These are phyloP conservation scores for Patiria pectinifera DNA, from an alignment of 53 echinoderm and acorn worm species.

Conservation along the genomic window DNA sequence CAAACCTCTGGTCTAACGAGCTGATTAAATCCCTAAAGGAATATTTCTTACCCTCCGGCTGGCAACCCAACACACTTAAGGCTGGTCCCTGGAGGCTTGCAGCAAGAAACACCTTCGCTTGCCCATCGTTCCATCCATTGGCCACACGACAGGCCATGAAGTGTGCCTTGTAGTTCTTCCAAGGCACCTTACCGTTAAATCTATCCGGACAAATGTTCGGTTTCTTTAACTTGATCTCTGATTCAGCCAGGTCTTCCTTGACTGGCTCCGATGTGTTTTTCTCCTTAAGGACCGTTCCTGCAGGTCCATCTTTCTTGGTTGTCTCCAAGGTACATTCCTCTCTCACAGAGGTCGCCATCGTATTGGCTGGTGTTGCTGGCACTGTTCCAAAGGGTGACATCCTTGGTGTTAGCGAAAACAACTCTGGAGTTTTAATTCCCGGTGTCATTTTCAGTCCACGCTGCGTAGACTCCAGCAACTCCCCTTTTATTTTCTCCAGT, in stretches of 20 bases:
- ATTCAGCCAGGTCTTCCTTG: background rate
- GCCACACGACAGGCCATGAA: conserved; percentile 7
- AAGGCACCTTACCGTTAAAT: conserved; percentile 48
- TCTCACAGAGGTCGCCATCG: background rate
- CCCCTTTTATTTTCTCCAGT: background rate
- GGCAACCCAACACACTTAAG: conserved; percentile 16
- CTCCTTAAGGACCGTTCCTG: background rate
- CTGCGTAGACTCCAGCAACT: conserved; percentile 4
- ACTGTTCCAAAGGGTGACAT: background rate
- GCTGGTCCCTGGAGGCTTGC: conserved; percentile 43
- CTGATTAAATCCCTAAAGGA: conserved; percentile 10
- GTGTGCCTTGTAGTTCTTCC: conserved; percentile 30
- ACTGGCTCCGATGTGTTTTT: conserved; percentile 5
- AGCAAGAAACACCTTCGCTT: conserved; percentile 16
- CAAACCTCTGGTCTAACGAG: background rate
- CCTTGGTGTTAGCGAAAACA: background rate
- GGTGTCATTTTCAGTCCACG: background rate
- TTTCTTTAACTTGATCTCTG: background rate
- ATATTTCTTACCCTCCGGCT: conserved; percentile 5
- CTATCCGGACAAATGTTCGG: conserved; percentile 32
- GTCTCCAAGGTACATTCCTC: background rate
- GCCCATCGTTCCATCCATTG: conserved; percentile 17
- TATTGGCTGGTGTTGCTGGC: conserved; percentile 17
- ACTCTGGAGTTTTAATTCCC: background rate
- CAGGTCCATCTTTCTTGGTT: background rate